phyloP scores from a whole-genome alignment of 2,888 invertebrate species.

The Drosophila peninsularis region DNA sequence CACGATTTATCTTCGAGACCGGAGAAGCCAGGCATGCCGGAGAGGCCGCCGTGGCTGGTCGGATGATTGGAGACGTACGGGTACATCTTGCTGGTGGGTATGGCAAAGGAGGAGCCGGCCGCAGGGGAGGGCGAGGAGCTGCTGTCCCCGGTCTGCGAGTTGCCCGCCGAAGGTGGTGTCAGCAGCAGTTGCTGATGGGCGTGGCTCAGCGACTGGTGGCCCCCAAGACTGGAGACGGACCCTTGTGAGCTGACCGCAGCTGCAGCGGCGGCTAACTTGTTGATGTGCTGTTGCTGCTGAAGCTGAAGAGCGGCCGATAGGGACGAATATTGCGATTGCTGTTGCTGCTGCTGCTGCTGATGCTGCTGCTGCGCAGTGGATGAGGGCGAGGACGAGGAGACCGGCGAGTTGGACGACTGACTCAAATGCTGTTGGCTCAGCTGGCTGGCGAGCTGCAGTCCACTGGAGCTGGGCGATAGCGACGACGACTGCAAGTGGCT shows the following conservation, averaged over 20 bases:
- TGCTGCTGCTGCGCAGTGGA: constrained; percentile 76
- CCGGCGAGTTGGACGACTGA: constrained; percentile 83
- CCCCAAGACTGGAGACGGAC: constrained; percentile 45
- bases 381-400: constrained; percentile 83
- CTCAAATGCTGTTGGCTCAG: constrained; percentile 71
- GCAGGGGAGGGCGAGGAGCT: constrained; percentile 82
- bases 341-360: constrained; percentile 41
- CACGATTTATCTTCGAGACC: constrained; percentile 85
- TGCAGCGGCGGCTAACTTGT: constrained; percentile 82
- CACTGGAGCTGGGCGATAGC: constrained; percentile 74
- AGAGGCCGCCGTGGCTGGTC: constrained; percentile 91
- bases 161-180: constrained; percentile 81
- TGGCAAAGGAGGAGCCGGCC: constrained; percentile 86
- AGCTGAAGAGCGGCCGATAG: constrained; percentile 83
- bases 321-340: constrained; percentile 84
- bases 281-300: constrained; percentile 82
- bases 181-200: constrained; percentile 79
- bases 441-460: constrained; percentile 65
- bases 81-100: constrained; percentile 93
- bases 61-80: constrained; percentile 93
- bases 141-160: constrained; percentile 81
- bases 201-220: constrained; percentile 61
- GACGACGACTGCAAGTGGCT: constrained; percentile 67
- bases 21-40: constrained; percentile 87
- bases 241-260: constrained; percentile 78